Conservation (phyloP, 2,888 invertebrate species). For the Diogma glabrata region DNA sequence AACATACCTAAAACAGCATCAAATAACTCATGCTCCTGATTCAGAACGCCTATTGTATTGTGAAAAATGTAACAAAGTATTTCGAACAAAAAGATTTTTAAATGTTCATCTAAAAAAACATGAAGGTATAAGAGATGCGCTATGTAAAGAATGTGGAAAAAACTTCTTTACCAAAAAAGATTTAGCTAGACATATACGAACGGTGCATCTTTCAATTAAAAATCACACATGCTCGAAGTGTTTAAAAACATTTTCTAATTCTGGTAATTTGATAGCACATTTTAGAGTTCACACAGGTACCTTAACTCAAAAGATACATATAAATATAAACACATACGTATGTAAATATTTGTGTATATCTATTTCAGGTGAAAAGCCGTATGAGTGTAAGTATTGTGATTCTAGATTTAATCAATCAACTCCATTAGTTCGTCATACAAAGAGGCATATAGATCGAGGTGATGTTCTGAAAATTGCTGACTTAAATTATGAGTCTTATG, state of each 20-base stretch:
- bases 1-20: not conserved
- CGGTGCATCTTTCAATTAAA: not conserved
- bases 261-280: conserved; percentile 1
- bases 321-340: not conserved
- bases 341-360: conserved; percentile 4
- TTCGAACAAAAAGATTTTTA: conserved; percentile 1
- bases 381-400: conserved; percentile 4
- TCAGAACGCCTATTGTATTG: not conserved
- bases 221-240: not conserved
- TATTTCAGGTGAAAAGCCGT: too few relatives aligned
- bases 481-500: too few relatives aligned
- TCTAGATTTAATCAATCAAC: conserved; percentile 4
- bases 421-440: not conserved
- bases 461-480: too few relatives aligned
- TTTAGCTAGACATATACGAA: conserved; percentile 2
- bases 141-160: not conserved
- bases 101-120: not conserved
- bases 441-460: not conserved
- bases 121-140: not conserved
- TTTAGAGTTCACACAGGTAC: not conserved
- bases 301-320: too few relatives aligned
- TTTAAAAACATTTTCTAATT: not conserved
- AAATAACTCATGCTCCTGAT: not conserved
- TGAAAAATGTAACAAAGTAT: not conserved
- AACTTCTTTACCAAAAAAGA: not conserved